Evolutionary conservation across 2,797 vertebrate genomes (phyloP).

Genomic region (Taenioides sp.): DNA sequence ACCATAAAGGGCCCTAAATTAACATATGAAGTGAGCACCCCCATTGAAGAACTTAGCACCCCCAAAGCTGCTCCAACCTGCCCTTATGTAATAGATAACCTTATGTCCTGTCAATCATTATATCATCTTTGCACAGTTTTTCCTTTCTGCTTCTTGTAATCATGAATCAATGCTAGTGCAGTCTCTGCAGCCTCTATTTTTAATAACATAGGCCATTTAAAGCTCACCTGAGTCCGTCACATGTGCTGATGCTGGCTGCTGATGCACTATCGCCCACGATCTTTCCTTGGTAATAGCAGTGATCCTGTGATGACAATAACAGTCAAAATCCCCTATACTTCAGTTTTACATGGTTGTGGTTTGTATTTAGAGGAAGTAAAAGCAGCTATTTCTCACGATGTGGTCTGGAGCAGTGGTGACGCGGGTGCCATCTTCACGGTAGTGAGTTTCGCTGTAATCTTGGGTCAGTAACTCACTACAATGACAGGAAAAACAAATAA

Average conservation of each 20-base stretch:
- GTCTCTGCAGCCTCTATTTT: too few relatives aligned
- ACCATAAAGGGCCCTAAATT: too few relatives aligned
- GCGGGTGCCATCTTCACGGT: constrained; percentile 65
- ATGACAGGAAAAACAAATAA: not conserved
- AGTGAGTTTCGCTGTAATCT: constrained; percentile 76
- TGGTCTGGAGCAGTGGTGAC: constrained; percentile 66
- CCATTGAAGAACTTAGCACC: too few relatives aligned
- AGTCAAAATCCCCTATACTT: not conserved
- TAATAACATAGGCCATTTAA: not conserved
- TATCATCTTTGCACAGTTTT: too few relatives aligned
- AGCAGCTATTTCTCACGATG: constrained; percentile 60
- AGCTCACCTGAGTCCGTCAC: constrained; percentile 77
- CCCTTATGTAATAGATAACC: too few relatives aligned
- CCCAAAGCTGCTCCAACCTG: too few relatives aligned
- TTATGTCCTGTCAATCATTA: too few relatives aligned
- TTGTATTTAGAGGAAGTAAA: not conserved
- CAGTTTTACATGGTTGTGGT: not conserved
- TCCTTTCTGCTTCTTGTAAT: too few relatives aligned
- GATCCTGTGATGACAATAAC: constrained; percentile 57
- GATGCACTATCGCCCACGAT: constrained; percentile 73
- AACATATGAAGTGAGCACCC: too few relatives aligned
- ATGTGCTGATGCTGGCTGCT: constrained; percentile 77
- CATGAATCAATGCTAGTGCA: too few relatives aligned
- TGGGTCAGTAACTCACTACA: constrained; percentile 68
- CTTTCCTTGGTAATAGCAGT: constrained; percentile 81